Conservation (phyloP, 2,888 invertebrate genomes). For the Lasioglossum vierecki region DNA sequence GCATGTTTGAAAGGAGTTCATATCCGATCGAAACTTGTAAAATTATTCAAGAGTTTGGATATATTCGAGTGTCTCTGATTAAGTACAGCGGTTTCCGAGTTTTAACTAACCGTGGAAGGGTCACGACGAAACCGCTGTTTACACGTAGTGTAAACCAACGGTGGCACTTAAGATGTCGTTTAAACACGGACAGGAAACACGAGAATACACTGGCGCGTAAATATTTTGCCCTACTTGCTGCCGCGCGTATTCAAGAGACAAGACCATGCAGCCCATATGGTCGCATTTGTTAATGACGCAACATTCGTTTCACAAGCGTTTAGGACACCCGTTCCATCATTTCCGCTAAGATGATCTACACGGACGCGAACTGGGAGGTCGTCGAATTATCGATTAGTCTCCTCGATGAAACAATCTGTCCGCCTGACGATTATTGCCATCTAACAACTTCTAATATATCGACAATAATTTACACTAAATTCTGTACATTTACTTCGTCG, state of each 20-base stretch:
- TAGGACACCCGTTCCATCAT: constrained; percentile 12
- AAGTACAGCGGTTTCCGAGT: background rate
- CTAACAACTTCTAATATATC: background rate
- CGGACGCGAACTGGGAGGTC: background rate
- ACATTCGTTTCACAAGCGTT: constrained; percentile 34
- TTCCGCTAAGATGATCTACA: constrained; percentile 30
- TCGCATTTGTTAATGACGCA: constrained; percentile 77
- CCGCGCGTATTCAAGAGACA: constrained; percentile 70
- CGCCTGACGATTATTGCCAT: background rate
- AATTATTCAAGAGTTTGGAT: background rate
- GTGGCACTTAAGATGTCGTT: constrained; percentile 83
- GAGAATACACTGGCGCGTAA: constrained; percentile 81
- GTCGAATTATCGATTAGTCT: background rate
- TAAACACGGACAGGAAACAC: constrained; percentile 83
- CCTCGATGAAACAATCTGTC: background rate
- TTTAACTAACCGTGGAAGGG: constrained; percentile 61
- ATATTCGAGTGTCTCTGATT: background rate
- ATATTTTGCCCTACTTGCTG: constrained; percentile 81
- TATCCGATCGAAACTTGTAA: background rate
- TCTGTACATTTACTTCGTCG: background rate
- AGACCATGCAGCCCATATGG: constrained; percentile 74
- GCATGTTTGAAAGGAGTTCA: background rate
- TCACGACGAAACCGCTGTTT: constrained; percentile 76
- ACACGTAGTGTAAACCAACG: constrained; percentile 77
- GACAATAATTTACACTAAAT: background rate